Evolutionary conservation across 2,113 vertebrate species (phyloP).

Genomic region (Herpetotheres cachinnans): DNA sequence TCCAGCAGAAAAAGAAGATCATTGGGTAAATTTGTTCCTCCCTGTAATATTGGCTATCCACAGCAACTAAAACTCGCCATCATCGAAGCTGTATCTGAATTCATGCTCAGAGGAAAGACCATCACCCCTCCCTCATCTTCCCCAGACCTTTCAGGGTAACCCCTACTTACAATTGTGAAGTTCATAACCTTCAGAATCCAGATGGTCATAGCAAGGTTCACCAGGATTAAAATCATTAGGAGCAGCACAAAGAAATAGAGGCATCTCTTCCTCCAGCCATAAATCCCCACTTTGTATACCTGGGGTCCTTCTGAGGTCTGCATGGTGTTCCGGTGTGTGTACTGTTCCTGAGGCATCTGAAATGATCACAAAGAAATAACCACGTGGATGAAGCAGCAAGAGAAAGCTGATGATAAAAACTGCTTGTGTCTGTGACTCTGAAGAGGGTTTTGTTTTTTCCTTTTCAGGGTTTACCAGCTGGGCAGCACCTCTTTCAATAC

Average conservation of each 20-base stretch:
- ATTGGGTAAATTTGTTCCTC: neutral
- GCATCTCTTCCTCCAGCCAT: constrained; percentile 99
- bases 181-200: constrained; percentile 99
- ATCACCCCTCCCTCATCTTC: neutral
- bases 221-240: constrained; percentile 97
- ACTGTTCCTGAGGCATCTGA: constrained; percentile 99
- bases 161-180: constrained; percentile 96
- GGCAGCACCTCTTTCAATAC: neutral
- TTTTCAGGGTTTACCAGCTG: neutral
- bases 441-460: neutral
- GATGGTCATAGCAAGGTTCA: constrained; percentile 99
- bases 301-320: constrained; percentile 91
- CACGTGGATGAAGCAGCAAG: neutral
- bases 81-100: neutral
- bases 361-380: constrained; percentile 33
- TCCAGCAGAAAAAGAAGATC: neutral
- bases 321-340: constrained; percentile 90
- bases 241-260: constrained; percentile 98
- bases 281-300: constrained; percentile 98
- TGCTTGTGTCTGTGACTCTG: neutral
- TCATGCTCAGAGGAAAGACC: neutral
- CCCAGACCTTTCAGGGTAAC: neutral
- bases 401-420: neutral
- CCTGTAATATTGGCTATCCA: neutral
- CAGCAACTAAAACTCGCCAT: neutral